Conservation (phyloP, 2,113 vertebrate species). For the Macaca fascicularis region T2T-MFA8v1.1 NC_088395.1:103461001-103461500, state of each 20-base stretch:
- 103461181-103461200: not conserved
- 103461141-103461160: not conserved
- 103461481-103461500: not conserved
- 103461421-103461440: constrained; percentile 83
- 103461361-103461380: constrained; percentile 99
- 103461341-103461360: constrained; percentile 95
- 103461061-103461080: not conserved
- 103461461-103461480: constrained; percentile 71
- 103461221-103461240: constrained; percentile 36
- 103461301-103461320: constrained; percentile 58
- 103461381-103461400: constrained; percentile 99
- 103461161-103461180: not conserved
- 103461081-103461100: not conserved
- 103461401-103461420: constrained; percentile 81
- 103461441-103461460: constrained; percentile 80
- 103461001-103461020: not conserved
- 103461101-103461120: not conserved
- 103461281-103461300: constrained; percentile 56
- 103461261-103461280: constrained; percentile 19
- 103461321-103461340: constrained; percentile 82
- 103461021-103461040: constrained; percentile 1
- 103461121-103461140: not conserved
- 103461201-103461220: constrained; percentile 3
- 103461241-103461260: constrained; percentile 5
- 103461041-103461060: not conserved